Evolutionary conservation across 2,797 vertebrate species (phyloP).

Genomic region (Cheracebus regulus): DNA sequence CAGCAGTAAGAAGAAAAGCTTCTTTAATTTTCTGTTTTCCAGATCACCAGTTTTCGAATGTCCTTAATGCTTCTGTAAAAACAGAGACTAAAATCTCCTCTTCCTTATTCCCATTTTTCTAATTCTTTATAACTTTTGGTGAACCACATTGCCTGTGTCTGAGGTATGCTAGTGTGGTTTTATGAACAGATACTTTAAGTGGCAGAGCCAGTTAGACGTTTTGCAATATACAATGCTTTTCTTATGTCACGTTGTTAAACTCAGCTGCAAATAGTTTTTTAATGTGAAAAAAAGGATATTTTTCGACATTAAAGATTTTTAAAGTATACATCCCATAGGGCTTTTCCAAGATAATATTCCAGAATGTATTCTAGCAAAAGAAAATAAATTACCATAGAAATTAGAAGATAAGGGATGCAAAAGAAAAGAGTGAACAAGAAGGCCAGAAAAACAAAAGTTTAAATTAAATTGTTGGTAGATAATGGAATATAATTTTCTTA

Average conservation of each 20-base stretch:
- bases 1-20: background rate
- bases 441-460: background rate
- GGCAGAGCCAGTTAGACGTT: background rate
- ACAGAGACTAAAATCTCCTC: background rate
- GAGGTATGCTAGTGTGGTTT: background rate
- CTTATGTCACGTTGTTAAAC: background rate
- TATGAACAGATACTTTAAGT: background rate
- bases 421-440: background rate
- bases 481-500: background rate
- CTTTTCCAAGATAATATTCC: background rate
- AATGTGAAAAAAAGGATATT: background rate
- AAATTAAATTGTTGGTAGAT: background rate
- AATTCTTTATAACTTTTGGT: background rate
- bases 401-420: background rate
- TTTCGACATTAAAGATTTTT: background rate
- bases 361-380: background rate
- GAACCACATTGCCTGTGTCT: background rate
- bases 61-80: background rate
- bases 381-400: slow-evolving; percentile 3
- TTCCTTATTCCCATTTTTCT: background rate
- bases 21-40: background rate
- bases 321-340: background rate
- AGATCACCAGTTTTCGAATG: background rate
- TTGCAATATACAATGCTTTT: background rate
- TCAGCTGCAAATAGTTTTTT: background rate